Conservation (phyloP, 2,888 invertebrate species). For the Ctena decussata region DNA sequence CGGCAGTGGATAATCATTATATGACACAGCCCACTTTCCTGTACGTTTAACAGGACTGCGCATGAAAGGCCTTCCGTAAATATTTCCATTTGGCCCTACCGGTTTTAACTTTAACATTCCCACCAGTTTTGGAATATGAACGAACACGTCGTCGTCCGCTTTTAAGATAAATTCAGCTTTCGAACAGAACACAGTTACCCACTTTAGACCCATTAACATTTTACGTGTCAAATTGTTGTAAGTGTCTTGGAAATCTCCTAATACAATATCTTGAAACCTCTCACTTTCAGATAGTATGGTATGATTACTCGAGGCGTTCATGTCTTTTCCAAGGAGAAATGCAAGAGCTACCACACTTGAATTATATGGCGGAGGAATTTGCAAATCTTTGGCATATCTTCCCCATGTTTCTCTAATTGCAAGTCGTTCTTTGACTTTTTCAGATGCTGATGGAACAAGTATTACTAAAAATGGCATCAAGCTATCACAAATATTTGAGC, state of each 20-base stretch:
- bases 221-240: constrained; percentile 68
- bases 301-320: constrained; percentile 11
- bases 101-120: constrained; percentile 30
- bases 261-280: constrained; percentile 62
- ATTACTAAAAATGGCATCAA: constrained; percentile 62
- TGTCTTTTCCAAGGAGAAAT: constrained; percentile 64
- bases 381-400: constrained; percentile 53
- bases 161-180: constrained; percentile 65
- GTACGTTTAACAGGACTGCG: constrained; percentile 56
- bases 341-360: constrained; percentile 50
- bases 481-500: constrained; percentile 47
- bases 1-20: constrained; percentile 59
- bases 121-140: constrained; percentile 60
- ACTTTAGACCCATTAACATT: constrained; percentile 64
- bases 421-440: constrained; percentile 58
- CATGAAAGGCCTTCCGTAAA: constrained; percentile 60
- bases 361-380: neutral
- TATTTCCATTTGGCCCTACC: constrained; percentile 50
- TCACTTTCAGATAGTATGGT: constrained; percentile 49
- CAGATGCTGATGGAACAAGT: constrained; percentile 65
- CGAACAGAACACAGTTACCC: constrained; percentile 60
- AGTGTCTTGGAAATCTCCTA: constrained; percentile 66
- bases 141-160: constrained; percentile 69
- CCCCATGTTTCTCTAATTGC: constrained; percentile 73
- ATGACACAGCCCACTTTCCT: constrained; percentile 72